A percentile compares a stretch with the other conserved stretches of the same genome.
These are phyloP conservation scores for Candidula unifasciata DNA, from an alignment of 2,888 invertebrate genomes.

Conservation along the genomic window DNA sequence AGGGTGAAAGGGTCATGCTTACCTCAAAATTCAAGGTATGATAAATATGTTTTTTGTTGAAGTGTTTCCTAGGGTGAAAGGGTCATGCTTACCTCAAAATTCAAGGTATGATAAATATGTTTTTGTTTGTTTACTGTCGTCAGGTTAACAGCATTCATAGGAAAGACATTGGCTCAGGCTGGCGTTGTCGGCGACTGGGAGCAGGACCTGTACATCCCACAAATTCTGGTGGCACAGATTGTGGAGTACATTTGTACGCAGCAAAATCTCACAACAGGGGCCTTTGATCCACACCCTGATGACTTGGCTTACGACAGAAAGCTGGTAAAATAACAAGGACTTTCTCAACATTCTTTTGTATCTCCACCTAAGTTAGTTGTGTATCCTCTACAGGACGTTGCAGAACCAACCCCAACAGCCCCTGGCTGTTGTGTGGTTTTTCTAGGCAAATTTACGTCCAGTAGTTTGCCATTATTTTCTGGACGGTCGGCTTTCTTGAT, in stretches of 20 bases:
- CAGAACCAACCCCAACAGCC: no score
- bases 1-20: no score
- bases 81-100: neutral
- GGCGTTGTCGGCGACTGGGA: constrained; percentile 96
- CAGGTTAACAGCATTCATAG: constrained; percentile 93
- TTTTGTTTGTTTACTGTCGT: neutral
- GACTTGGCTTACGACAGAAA: constrained; percentile 50
- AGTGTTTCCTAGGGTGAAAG: neutral
- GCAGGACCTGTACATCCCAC: constrained; percentile 95
- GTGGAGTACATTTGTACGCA: constrained; percentile 91
- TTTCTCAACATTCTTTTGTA: neutral
- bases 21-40: no score
- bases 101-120: neutral
- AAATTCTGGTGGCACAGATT: constrained; percentile 88
- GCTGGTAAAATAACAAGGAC: constrained; percentile 34
- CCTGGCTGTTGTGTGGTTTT: no score
- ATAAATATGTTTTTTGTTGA: no score
- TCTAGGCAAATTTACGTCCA: no score
- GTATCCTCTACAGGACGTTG: no score
- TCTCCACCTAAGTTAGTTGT: no score
- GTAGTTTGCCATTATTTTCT: no score
- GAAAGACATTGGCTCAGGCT: constrained; percentile 92
- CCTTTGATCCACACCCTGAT: constrained; percentile 83
- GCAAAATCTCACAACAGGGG: constrained; percentile 87
- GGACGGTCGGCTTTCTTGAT: no score